A percentile compares a stretch with the other conserved stretches of the same genome.
These are phyloP conservation scores for Pipra filicauda DNA, from an alignment of 2,113 vertebrate species.

Conservation along the genomic window DNA sequence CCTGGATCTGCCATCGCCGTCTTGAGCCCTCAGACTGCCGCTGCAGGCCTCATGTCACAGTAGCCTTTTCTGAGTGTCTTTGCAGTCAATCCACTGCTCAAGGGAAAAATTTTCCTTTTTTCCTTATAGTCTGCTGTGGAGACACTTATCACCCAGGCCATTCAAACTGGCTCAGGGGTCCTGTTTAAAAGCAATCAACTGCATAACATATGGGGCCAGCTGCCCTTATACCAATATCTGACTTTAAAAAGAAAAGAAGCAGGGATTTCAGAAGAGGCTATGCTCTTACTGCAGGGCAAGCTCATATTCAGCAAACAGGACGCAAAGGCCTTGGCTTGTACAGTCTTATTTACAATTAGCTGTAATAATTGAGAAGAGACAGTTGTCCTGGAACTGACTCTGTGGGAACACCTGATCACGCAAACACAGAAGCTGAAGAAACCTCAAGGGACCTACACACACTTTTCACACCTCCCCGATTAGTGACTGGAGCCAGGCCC, in stretches of 20 bases:
- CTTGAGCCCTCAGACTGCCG: neutral
- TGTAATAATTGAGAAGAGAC: slow-evolving; percentile 61
- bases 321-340: neutral
- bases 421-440: slow-evolving; percentile 53
- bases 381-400: slow-evolving; percentile 62
- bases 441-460: slow-evolving; percentile 44
- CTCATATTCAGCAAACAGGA: neutral
- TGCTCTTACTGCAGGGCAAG: neutral
- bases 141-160: slow-evolving; percentile 5
- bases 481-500: slow-evolving; percentile 66
- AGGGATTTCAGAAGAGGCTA: neutral
- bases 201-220: neutral
- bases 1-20: rapidly evolving
- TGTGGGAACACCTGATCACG: slow-evolving; percentile 58
- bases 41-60: neutral
- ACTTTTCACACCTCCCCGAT: slow-evolving; percentile 67
- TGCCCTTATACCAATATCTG: neutral
- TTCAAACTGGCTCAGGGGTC: slow-evolving; percentile 14
- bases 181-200: slow-evolving; percentile 6
- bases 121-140: neutral
- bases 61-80: neutral
- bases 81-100: neutral
- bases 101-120: slow-evolving; percentile 16
- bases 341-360: slow-evolving; percentile 52
- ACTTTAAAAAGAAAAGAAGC: neutral